phyloP scores from a whole-genome alignment of 2,888 invertebrate species.

The Apotomis capreana region DNA sequence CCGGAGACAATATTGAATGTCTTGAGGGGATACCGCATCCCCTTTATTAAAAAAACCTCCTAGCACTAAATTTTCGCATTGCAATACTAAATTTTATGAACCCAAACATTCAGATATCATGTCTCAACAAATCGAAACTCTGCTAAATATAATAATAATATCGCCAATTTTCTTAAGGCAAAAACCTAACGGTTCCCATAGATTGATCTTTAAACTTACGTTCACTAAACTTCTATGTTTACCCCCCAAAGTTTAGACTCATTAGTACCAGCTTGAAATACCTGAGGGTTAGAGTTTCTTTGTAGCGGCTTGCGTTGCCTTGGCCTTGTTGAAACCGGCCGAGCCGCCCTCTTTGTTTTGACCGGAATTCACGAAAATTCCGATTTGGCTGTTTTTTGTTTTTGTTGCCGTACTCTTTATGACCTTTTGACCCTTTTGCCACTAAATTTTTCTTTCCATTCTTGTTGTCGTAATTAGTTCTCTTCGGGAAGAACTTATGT shows the following conservation, averaged over 20 bases:
- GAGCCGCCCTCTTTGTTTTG: not conserved
- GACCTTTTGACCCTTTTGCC: not conserved
- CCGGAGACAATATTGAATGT: not conserved
- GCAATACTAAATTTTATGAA: not conserved
- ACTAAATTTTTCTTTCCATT: not conserved
- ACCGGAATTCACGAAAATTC: slow-evolving; percentile 11
- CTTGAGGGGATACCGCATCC: slow-evolving; percentile 6
- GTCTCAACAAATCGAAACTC: slow-evolving; percentile 4
- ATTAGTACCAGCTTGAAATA: not conserved
- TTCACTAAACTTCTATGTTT: not conserved
- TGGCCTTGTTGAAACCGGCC: not conserved
- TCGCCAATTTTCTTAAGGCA: slow-evolving; percentile 3
- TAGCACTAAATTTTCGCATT: not conserved
- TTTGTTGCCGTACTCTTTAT: not conserved
- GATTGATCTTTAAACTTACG: slow-evolving; percentile 9
- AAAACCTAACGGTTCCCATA: slow-evolving; percentile 12
- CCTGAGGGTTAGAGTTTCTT: slow-evolving; percentile 7
- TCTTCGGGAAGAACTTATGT: slow-evolving; percentile 4
- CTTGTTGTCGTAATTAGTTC: not conserved
- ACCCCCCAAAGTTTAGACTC: slow-evolving; percentile 6
- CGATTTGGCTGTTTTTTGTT: not conserved
- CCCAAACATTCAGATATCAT: not conserved
- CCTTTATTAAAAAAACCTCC: slow-evolving; percentile 5
- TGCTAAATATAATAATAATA: not conserved
- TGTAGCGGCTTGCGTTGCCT: slow-evolving; percentile 1